Conservation (phyloP, 2,888 invertebrate species). For the Ischnura elegans region DNA sequence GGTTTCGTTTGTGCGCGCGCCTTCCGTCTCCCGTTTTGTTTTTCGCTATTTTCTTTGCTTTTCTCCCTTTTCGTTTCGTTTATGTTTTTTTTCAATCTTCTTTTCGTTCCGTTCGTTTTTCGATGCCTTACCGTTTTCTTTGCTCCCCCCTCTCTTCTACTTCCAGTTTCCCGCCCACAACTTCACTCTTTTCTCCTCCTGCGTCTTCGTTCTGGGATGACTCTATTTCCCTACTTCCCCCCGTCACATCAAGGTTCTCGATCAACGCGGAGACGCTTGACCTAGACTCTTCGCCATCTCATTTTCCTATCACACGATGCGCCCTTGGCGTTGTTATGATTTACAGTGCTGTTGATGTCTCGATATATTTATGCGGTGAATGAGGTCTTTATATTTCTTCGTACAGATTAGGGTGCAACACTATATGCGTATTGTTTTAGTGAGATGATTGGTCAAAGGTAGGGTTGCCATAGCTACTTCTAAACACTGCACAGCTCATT, state of each 20-base stretch:
- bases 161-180: background rate
- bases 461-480: too few relatives aligned
- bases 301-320: background rate
- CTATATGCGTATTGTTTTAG: too few relatives aligned
- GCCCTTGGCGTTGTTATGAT: background rate
- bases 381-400: too few relatives aligned
- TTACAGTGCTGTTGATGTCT: too few relatives aligned
- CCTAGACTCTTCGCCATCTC: background rate
- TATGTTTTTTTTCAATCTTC: background rate
- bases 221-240: constrained; percentile 31
- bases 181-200: constrained; percentile 9
- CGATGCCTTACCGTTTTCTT: constrained; percentile 62
- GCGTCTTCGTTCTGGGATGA: background rate
- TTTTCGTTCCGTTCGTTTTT: constrained; percentile 41
- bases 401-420: too few relatives aligned
- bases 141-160: background rate
- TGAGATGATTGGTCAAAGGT: too few relatives aligned
- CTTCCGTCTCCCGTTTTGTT: background rate
- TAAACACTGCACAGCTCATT: too few relatives aligned
- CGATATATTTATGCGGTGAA: too few relatives aligned
- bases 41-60: constrained; percentile 40
- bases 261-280: background rate
- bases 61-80: background rate
- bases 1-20: constrained; percentile 38
- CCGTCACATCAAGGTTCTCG: background rate